phyloP scores from a whole-genome alignment of 2,797 vertebrate genomes.

The Arrhamphus sclerolepis region DNA sequence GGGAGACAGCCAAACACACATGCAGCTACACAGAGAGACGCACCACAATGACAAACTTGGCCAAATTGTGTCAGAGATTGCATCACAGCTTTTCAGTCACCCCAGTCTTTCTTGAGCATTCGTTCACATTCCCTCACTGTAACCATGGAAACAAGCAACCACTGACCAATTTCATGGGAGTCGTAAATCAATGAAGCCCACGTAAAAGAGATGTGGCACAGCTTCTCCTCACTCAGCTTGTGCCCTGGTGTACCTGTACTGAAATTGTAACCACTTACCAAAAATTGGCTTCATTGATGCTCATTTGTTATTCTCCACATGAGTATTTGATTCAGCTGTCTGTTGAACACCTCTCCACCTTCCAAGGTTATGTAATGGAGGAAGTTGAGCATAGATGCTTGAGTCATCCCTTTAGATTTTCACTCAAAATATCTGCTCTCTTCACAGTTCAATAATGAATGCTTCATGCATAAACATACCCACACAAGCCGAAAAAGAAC shows the following conservation, averaged over 20 bases:
- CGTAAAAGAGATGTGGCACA: slow-evolving; percentile 25
- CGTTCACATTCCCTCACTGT: slow-evolving; percentile 53
- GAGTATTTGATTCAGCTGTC: slow-evolving; percentile 28
- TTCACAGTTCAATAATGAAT: slow-evolving; percentile 68
- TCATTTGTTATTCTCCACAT: slow-evolving; percentile 10
- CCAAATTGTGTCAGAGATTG: slow-evolving; percentile 41
- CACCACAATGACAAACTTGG: slow-evolving; percentile 7
- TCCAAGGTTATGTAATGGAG: slow-evolving; percentile 45
- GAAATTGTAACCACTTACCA: slow-evolving; percentile 10
- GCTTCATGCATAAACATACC: slow-evolving; percentile 66
- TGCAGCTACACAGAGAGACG: slow-evolving; percentile 3
- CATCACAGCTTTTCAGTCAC: slow-evolving; percentile 56
- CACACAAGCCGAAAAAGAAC: slow-evolving; percentile 57
- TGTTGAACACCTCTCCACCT: slow-evolving; percentile 39
- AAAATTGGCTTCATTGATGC: slow-evolving; percentile 4
- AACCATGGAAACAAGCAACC: slow-evolving; percentile 70
- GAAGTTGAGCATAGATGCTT: slow-evolving; percentile 51
- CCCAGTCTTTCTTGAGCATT: slow-evolving; percentile 52
- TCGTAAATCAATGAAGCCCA: slow-evolving; percentile 42
- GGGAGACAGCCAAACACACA: slow-evolving; percentile 2
- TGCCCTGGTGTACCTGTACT: slow-evolving; percentile 14
- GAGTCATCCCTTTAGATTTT: slow-evolving; percentile 59
- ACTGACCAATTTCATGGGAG: slow-evolving; percentile 33
- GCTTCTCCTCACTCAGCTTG: slow-evolving; percentile 1
- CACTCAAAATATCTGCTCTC: slow-evolving; percentile 61